Base-by-base conservation (phyloP, 1,140 invertebrate species). In the Sycobia sp. region DNA sequence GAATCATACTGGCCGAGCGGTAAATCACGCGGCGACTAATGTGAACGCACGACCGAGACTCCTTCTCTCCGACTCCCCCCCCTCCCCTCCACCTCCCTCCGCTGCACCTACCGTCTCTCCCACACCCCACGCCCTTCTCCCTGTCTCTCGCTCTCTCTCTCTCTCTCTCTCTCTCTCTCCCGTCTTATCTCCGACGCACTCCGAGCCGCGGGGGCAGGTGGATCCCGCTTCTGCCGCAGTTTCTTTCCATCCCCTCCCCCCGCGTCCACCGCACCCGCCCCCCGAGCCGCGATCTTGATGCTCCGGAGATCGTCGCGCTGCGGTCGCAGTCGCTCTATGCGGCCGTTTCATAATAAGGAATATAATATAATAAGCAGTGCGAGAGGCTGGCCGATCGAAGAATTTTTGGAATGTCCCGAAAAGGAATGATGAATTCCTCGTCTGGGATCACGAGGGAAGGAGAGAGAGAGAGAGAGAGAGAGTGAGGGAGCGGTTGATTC, bases 11-110 rank as follows among this genome's bases (percentile, higher is more conserved):
- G 72, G 71, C 76, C 76, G 65, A 67, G 73, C 78, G 75, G 78
- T 81, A 82, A 81, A 82, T 82, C 79, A 82, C 76, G 68, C 69
- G 73, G 69, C 76, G 79, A 79, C 78, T 80, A 80, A 80, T 80
- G 78, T 74, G 73, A 75, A 72, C 74, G 68, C 69, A 67, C 68
- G 73, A 72, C 71, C 70, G 73, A 65, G 69, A 71, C 70, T 73
- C 70, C 77, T 70, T 79, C 50, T 79, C 77, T 78, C 76, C 77
- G 57, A 36, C 62, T 34, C 10, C 39, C 51, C 14, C 36, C n/a
- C 2, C 34, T 38, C 13, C 29, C 14, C 22, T 23, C 51, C 2
- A 16, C 5, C 20, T 53, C 50, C 3, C n/a, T 27, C 36, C n/a
- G n/a, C n/a, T n/a, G n/a, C n/a, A n/a, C n/a, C n/a, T n/a, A n/a